These are phyloP conservation scores for Eolophus roseicapilla DNA, from an alignment of 2,113 vertebrate species.

Conservation along the genomic window DNA sequence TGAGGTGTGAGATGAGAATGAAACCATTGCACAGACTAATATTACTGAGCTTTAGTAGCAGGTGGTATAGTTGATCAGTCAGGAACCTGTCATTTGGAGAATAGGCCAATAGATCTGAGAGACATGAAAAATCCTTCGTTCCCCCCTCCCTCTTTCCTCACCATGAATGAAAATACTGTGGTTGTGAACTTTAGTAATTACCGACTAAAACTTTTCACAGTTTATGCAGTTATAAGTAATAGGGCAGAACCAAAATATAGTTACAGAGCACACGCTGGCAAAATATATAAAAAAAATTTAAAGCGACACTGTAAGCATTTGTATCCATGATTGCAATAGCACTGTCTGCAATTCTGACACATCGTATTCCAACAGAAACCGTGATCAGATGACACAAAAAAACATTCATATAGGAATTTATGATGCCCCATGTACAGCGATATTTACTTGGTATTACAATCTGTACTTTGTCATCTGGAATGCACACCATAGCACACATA, in stretches of 20 bases:
- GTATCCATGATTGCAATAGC: background rate
- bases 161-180: constrained; percentile 61
- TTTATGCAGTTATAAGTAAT: constrained; percentile 9
- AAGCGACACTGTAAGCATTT: background rate
- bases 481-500: background rate
- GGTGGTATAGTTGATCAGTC: constrained; percentile 84
- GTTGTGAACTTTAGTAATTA: constrained; percentile 70
- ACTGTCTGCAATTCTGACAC: background rate
- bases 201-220: constrained; percentile 28
- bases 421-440: background rate
- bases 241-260: background rate
- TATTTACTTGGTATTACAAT: background rate
- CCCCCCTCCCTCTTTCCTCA: constrained; percentile 20
- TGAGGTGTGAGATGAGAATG: constrained; percentile 85
- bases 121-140: constrained; percentile 74
- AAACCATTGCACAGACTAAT: constrained; percentile 89
- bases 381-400: background rate
- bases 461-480: background rate
- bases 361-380: background rate
- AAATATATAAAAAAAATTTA: background rate
- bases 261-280: background rate
- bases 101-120: constrained; percentile 81
- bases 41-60: constrained; percentile 84
- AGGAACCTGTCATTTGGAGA: constrained; percentile 84
- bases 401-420: background rate